Base-by-base conservation (phyloP, 2,888 invertebrate species). In the Zaprionus bogoriensis region DNA sequence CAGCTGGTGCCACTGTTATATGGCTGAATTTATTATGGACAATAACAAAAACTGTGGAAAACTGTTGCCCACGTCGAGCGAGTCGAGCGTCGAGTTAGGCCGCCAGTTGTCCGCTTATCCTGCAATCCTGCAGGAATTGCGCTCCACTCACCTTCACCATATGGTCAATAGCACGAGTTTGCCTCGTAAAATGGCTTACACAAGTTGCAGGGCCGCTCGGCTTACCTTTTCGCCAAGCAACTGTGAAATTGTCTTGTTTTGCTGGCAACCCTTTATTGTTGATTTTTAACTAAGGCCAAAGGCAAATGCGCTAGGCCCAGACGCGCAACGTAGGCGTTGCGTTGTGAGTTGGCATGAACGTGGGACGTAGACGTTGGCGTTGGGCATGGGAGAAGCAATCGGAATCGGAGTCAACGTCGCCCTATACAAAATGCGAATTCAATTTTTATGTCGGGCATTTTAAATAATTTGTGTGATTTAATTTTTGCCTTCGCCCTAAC, bases 1-100 rank as follows among this genome's bases (percentile, higher is more conserved):
- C 82, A 83, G 85, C 85, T 83, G 82, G 79, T 84, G 77, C 82
- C 82, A 85, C 70, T 85, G 75, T 77, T 82, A 85, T 85, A 83
- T 75, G 75, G 67, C 77, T 83, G 77, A 85, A 83, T 83, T 85
- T 83, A 83, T 83, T 82, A 83, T 83, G 82, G 82, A 70, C 75
- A 67, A 84, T 71, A 79, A 69, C 82, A 82, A 72, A 78, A 79
- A 67, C 69, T 67, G 67, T 65, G 59, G 45, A 72, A 65, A 67
- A 76, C 64, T 70, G 64, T 70, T 66, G 51, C 54, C 74, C 54
- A 57, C 32, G 17, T 7, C 17, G 22, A 22, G 22, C 1, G 42
- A 14, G 25, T 1, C 7, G n/a, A 36, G 12, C 14, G 47, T 9
- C 27, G 2, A 59, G 55, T 36, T 61, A 55, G 61, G 69, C 61